Base-by-base conservation (phyloP, 2,113 vertebrate species). In the Raja brachyura region DNA sequence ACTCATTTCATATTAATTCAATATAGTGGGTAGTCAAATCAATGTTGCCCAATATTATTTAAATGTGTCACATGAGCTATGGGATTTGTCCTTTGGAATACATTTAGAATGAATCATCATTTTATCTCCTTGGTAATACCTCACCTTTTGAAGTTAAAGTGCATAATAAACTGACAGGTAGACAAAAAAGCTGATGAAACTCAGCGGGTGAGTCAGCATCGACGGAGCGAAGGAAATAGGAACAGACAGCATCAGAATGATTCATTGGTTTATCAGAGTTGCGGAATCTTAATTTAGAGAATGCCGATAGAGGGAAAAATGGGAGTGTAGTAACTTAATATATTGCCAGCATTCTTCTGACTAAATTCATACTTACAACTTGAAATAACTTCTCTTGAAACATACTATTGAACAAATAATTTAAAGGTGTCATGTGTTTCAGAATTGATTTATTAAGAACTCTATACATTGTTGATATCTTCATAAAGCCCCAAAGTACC, bases 121-220 rank as follows among this genome's bases (percentile, higher is more conserved):
- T 11, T 88, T 16, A 33, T 39, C 39, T 92, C 66, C 66, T 92
- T 92, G 90, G 90, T 74, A 73, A 92, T 68, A 54, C 22, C 48
- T 68, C 20, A 28, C 66, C 66, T 33, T 92, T 73, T 48, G 22
- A 39, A 9, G 9, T 54, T 92, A 92, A 92, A 25, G 68, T 48
- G 8, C 59, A 54, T 54, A 39, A 54, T 74, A 74, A 20, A 74
- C 11, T 20, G 31, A 74, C 73, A 74, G 39, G 39, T 48, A 48
- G 39, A 48, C 39, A 48, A 48, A 48, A 48, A 48, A 48, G 39
- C 39, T 48, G 39, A 3, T 1, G 3, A 48, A 48, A 48, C 39
- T 48, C 39, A 48, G 39, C 39, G 39, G 39, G 39, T 48, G 39
- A 48, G 39, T 0, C 39, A 48, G 39, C 39, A 48, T 48, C 39